Evolutionary conservation across 2,797 vertebrate species (phyloP), one percentile per base, ranked within the genome.

Genomic region (Hippopotamyrus pictus): DNA sequence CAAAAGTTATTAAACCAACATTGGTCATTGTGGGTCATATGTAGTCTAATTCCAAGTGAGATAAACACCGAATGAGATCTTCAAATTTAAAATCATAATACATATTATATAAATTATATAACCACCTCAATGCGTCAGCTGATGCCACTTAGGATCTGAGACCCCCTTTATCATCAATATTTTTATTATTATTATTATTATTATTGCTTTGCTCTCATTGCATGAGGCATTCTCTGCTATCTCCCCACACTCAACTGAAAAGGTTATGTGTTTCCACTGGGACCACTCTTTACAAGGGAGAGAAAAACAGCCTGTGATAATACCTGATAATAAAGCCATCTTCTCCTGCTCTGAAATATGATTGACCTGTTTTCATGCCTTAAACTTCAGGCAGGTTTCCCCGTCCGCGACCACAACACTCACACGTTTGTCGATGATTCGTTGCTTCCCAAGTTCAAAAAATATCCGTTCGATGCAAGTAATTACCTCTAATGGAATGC

Each of bases 1-100:
- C 48, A 50, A 9, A 87, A 88, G 88, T 89, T 62, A 89, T 89
- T 88, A 88, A 11, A 88, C 65, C 37, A 86, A 88, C 69, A 89
- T 51, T 48, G 12, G 88, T 48, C 85, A 87, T 48, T 44, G 33
- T 29, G 11, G 12, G 12, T 46, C 37, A 79, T 41, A 83, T 83
- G 41, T 37, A 57, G 53, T 12, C 3, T 3, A 5, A 87, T 87
- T 37, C 51, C 17, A 87, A 87, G 11, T 41, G 41, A 88, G n/a
- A 88, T 65, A 51, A 53, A 8, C 69, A 37, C 65, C 11, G 33
- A 88, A 51, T 53, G 33, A 29, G 22, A 88, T 51, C 25, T 88
- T 46, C 19, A 76, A 51, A 73, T 73, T 51, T 73, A 88, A 73
- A 51, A 79, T 37, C 33, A 79, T 53, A 88, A 88, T 33, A 53